These are phyloP conservation scores for Fragum whitleyi DNA, from an alignment of 2,888 invertebrate species.

Conservation along the genomic window DNA sequence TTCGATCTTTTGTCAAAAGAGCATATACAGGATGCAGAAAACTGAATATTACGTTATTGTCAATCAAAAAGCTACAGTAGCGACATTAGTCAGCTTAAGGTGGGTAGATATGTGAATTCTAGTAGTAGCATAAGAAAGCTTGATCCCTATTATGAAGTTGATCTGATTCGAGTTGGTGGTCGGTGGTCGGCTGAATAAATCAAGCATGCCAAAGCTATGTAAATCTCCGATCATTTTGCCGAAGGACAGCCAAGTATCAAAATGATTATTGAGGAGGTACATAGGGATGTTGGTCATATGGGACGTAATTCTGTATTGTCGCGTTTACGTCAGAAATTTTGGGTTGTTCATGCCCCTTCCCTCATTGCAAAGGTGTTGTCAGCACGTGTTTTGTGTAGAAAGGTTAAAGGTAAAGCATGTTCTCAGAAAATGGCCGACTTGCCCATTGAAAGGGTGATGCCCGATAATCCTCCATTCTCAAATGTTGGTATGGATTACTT, in stretches of 20 bases:
- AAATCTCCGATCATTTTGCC: conserved; percentile 47
- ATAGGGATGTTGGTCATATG: conserved; percentile 35
- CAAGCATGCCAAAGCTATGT: conserved; percentile 22
- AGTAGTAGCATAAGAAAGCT: conserved; percentile 7
- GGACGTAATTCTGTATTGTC: conserved; percentile 38
- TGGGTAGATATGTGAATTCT: too few species aligned
- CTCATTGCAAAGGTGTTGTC: conserved; percentile 36
- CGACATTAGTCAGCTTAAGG: too few species aligned
- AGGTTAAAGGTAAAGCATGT: neutral
- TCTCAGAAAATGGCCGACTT: conserved; percentile 53
- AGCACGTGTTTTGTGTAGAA: conserved; percentile 47
- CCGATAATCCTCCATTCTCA: conserved; percentile 44
- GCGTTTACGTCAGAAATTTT: conserved; percentile 21
- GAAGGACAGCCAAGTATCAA: conserved; percentile 23
- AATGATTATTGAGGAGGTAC: too few species aligned
- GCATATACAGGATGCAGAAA: too few species aligned
- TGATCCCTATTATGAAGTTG: neutral
- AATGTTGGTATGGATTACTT: conserved; percentile 64
- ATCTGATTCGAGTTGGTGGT: neutral
- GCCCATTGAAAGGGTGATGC: conserved; percentile 1
- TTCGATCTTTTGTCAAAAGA: too few species aligned
- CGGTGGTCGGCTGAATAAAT: conserved; percentile 22
- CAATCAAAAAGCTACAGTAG: too few species aligned
- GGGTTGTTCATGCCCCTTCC: conserved; percentile 51
- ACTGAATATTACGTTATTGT: too few species aligned